Conservation (phyloP, 2,797 vertebrate genomes). For the Rhinophrynus dorsalis region DNA sequence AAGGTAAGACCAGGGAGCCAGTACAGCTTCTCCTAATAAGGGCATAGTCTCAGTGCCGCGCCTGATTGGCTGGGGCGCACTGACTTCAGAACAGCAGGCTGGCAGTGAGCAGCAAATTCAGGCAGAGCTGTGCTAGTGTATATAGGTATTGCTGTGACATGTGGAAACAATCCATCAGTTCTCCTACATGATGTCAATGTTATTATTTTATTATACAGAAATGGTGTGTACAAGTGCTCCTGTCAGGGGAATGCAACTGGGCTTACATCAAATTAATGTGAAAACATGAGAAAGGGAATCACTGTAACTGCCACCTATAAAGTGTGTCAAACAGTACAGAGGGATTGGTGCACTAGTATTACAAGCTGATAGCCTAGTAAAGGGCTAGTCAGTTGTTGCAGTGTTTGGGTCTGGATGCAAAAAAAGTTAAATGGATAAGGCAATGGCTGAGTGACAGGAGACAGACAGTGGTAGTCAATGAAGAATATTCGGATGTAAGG, state of each 20-base stretch:
- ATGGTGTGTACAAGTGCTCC: neutral
- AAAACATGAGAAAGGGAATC: neutral
- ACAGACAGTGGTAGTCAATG: too few relatives aligned
- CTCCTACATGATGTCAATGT: neutral
- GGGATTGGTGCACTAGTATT: neutral
- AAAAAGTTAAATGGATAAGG: too few relatives aligned
- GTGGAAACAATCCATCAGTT: neutral
- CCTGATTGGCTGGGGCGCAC: constrained; percentile 14
- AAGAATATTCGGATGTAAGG: too few relatives aligned
- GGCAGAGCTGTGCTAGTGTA: neutral
- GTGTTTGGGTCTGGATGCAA: too few relatives aligned
- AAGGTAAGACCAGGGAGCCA: constrained; percentile 29
- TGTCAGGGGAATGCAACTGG: neutral
- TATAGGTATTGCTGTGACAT: neutral
- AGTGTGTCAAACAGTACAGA: neutral
- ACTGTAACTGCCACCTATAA: neutral
- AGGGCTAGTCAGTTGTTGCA: too few relatives aligned
- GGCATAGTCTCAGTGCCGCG: constrained; percentile 2
- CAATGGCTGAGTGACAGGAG: too few relatives aligned
- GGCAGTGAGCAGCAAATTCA: neutral
- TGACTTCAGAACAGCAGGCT: constrained; percentile 12
- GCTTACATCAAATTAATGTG: neutral
- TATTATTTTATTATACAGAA: neutral
- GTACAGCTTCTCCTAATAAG: constrained; percentile 41
- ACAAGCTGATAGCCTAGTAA: too few relatives aligned